Evolutionary conservation across 2,113 vertebrate species (phyloP).

Genomic region (Elachura formosa): DNA sequence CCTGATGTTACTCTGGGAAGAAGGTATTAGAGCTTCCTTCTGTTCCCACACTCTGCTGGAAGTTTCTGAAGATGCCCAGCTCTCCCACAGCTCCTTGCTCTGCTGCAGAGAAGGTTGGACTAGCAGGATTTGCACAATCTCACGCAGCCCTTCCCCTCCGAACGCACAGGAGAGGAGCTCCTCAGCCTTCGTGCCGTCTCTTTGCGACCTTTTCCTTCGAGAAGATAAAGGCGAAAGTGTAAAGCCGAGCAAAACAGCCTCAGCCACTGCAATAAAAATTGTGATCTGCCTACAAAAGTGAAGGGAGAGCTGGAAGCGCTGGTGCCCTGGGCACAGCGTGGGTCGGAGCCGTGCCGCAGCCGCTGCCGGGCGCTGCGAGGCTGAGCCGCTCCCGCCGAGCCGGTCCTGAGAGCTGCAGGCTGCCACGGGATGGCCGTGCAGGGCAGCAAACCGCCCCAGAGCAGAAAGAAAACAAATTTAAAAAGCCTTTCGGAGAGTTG

Average conservation of each 20-base stretch:
- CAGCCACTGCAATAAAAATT: background rate
- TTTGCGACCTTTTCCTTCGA: background rate
- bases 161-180: background rate
- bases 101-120: background rate
- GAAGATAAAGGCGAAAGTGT: background rate
- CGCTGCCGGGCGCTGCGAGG: background rate
- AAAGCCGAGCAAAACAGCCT: background rate
- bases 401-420: background rate
- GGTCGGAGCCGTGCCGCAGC: no score
- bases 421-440: background rate
- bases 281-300: background rate
- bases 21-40: background rate
- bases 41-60: background rate
- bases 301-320: background rate
- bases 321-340: no score
- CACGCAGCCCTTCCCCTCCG: fast-evolving
- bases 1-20: background rate
- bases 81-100: fast-evolving
- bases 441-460: background rate
- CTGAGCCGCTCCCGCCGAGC: background rate
- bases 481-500: background rate
- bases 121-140: background rate
- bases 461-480: background rate
- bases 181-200: no score
- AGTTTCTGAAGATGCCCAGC: background rate